Evolutionary conservation across 2,888 invertebrate genomes (phyloP).

Genomic region (Pherbina coryleti): DNA sequence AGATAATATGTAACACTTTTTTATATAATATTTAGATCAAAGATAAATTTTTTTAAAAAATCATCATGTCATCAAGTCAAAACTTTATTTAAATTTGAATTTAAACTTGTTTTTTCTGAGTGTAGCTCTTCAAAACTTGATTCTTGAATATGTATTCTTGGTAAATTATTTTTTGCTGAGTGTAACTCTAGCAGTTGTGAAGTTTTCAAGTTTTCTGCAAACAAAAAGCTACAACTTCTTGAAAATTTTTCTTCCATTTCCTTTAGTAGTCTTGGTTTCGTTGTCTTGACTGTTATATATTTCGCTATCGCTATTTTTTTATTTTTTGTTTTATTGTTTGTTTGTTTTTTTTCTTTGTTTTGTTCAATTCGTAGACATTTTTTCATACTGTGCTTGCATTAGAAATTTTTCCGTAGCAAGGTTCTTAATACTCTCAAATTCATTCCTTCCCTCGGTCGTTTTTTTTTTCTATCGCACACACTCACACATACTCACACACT

Average conservation of each 20-base stretch:
- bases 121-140: too few relatives aligned
- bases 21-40: too few relatives aligned
- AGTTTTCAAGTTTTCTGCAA: not conserved
- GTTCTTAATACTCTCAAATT: not conserved
- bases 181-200: not conserved
- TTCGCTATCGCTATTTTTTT: not conserved
- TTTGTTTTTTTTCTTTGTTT: not conserved
- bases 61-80: too few relatives aligned
- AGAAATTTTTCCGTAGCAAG: not conserved
- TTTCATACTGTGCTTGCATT: not conserved
- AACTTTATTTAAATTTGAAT: too few relatives aligned
- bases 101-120: too few relatives aligned
- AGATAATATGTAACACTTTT: too few relatives aligned
- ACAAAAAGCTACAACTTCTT: not conserved
- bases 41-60: too few relatives aligned
- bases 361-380: not conserved
- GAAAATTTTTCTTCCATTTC: constrained; percentile 2
- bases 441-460: not conserved
- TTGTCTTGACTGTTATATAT: not conserved
- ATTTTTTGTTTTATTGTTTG: not conserved
- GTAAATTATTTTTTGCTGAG: not conserved
- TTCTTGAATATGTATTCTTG: not conserved
- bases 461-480: not conserved
- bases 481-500: too few relatives aligned
- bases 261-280: not conserved